Evolutionary conservation across 2,113 vertebrate species (phyloP).

Genomic region (Cololabis saira): DNA sequence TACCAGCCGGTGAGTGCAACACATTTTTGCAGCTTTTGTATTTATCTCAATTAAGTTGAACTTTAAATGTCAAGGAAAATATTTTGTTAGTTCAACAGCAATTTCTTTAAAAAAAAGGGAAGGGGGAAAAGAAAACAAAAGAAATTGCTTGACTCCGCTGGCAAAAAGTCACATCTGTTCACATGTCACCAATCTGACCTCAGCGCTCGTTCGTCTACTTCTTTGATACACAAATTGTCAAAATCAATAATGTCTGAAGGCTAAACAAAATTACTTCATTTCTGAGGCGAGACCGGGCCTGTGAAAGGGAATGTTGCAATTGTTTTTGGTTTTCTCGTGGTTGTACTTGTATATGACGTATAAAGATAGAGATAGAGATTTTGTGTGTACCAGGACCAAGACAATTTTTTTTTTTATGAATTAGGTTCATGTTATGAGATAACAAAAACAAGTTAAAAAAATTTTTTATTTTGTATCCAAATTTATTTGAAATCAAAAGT

Average conservation of each 20-base stretch:
- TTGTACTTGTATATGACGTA: no score
- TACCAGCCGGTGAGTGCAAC: background rate
- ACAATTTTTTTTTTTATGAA: no score
- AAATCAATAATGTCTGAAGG: constrained; percentile 29
- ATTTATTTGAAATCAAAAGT: no score
- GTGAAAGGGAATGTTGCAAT: constrained; percentile 13
- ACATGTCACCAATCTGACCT: constrained; percentile 10
- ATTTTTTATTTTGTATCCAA: no score
- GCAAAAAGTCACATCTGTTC: background rate
- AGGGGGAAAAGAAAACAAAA: no score
- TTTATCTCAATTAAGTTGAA: background rate
- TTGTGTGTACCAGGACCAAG: no score
- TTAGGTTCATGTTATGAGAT: no score
- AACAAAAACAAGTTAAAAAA: no score
- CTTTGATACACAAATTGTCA: background rate
- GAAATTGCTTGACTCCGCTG: background rate
- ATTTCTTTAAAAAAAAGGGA: background rate
- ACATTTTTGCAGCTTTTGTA: background rate
- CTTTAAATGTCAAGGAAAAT: background rate
- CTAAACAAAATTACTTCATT: constrained; percentile 28
- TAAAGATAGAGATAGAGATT: no score
- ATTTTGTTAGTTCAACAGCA: no score
- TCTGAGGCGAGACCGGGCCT: constrained; percentile 20
- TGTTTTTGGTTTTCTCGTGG: background rate
- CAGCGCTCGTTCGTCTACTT: background rate